Percentiles rank a stretch among this genome's conserved stretches.
Conservation (phyloP, 2,113 vertebrate genomes). For the Amblyopsis rosae region DNA sequence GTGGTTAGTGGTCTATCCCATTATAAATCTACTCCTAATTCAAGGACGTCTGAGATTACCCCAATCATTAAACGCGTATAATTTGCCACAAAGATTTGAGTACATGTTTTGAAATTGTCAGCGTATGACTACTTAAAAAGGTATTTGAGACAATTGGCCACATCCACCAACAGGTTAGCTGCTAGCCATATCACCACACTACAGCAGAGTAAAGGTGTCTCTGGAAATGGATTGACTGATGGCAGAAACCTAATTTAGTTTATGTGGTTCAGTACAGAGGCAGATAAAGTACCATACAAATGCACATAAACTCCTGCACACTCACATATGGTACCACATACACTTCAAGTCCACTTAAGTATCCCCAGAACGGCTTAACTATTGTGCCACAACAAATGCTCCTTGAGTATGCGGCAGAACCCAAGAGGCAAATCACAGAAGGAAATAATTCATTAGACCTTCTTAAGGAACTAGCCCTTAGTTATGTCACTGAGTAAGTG, state of each 20-base stretch:
- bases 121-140: constrained; percentile 2
- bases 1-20: background rate
- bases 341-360: constrained; percentile 1
- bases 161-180: constrained; percentile 28
- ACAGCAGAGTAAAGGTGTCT: background rate
- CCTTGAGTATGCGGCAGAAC: constrained; percentile 15
- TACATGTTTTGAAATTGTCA: constrained; percentile 10
- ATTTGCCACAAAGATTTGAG: constrained; percentile 9
- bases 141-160: constrained; percentile 23
- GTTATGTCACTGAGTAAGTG: constrained; percentile 37
- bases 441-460: constrained; percentile 47
- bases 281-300: background rate
- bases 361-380: constrained; percentile 23
- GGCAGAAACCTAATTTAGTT: constrained; percentile 18
- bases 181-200: constrained; percentile 15
- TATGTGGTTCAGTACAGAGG: background rate
- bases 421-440: constrained; percentile 11
- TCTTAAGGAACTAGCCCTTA: constrained; percentile 50
- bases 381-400: constrained; percentile 5
- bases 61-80: constrained; percentile 4
- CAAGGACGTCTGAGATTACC: constrained; percentile 5
- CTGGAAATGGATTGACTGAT: constrained; percentile 18
- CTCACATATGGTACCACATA: background rate
- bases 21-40: background rate
- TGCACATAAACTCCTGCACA: background rate